Conservation (phyloP, 92 coral and sea anemone species). For the Umimayanthus chanpuru region DNA sequence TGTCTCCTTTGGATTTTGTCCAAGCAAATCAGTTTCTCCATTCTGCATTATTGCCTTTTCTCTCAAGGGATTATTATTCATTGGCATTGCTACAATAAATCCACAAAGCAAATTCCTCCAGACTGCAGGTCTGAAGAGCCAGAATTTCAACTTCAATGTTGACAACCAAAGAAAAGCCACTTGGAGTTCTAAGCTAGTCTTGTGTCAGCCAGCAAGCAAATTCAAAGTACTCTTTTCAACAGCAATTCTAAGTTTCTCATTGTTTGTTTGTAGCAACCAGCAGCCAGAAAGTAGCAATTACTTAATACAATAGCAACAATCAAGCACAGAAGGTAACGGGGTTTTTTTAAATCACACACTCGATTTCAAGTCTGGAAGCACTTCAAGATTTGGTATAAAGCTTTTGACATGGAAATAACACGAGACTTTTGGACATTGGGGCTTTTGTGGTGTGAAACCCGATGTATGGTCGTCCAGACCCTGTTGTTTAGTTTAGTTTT, state of each 20-base stretch:
- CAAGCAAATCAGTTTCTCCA: conserved; percentile 25
- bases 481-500: not conserved
- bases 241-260: conserved; percentile 1
- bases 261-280: not conserved
- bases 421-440: not conserved
- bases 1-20: conserved; percentile 2
- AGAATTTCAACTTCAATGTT: not conserved
- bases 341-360: not conserved
- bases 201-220: not conserved
- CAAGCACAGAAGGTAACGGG: not conserved
- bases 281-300: not conserved
- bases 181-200: not conserved
- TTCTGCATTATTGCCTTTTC: conserved; percentile 38
- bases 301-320: conserved; percentile 7
- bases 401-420: not conserved
- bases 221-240: too few species aligned
- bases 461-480: not conserved
- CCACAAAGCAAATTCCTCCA: not conserved
- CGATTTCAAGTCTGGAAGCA: not conserved
- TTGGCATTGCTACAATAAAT: conserved; percentile 33
- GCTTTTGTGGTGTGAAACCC: not conserved
- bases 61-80: conserved; percentile 38
- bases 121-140: not conserved
- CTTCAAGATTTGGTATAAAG: not conserved
- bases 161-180: not conserved